Evolutionary conservation across 2,888 invertebrate genomes (phyloP).

Genomic region (Apamea crenata): DNA sequence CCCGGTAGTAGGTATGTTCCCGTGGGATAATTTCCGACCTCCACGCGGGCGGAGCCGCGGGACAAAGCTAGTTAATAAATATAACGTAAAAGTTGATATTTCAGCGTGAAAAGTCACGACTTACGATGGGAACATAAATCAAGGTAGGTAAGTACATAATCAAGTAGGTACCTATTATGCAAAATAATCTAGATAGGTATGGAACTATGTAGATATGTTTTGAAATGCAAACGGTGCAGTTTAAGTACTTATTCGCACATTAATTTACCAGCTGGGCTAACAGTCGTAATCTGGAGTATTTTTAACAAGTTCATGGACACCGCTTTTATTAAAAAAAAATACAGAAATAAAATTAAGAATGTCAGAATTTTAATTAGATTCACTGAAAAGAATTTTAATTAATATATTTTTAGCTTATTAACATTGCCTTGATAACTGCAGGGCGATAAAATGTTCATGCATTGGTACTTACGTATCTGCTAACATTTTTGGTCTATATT

Average conservation of each 20-base stretch:
- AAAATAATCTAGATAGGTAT: background rate
- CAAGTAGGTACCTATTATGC: background rate
- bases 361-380: constrained; percentile 61
- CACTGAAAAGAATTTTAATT: constrained; percentile 62
- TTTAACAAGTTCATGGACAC: constrained; percentile 45
- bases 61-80: background rate
- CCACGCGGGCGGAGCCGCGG: background rate
- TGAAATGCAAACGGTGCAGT: constrained; percentile 25
- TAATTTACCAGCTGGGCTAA: constrained; percentile 44
- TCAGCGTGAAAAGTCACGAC: background rate
- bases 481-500: background rate
- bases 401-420: constrained; percentile 59
- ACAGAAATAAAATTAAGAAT: constrained; percentile 21
- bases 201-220: background rate
- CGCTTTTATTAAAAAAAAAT: background rate
- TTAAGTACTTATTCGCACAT: constrained; percentile 38
- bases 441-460: constrained; percentile 43
- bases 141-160: background rate
- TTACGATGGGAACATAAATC: background rate
- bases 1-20: background rate
- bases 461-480: constrained; percentile 14
- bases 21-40: background rate
- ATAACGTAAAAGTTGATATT: background rate
- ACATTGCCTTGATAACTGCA: constrained; percentile 50
- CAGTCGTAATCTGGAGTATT: constrained; percentile 50